Percentiles rank a stretch among this genome's conserved stretches.
Conservation (phyloP, 2,113 vertebrate genomes). For the Nesogale talazaci region DNA sequence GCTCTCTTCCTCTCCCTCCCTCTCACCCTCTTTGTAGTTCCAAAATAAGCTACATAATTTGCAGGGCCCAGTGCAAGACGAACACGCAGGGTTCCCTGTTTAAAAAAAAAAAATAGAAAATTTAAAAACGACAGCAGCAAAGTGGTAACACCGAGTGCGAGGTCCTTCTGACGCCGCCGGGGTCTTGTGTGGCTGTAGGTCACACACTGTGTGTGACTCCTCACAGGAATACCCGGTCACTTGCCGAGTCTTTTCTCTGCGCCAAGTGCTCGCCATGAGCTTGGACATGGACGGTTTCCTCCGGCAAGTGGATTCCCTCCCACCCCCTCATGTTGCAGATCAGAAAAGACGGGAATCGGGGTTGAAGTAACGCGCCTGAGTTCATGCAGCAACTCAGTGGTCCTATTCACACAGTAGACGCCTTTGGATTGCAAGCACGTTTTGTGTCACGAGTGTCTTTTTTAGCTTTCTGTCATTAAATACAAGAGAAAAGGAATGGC, state of each 20-base stretch:
- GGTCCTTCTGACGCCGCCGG: background rate
- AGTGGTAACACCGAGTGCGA: background rate
- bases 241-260: background rate
- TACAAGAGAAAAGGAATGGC: background rate
- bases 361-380: background rate
- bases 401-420: background rate
- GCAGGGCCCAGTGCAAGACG: background rate
- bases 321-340: background rate
- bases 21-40: background rate
- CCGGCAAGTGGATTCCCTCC: constrained; percentile 17
- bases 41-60: background rate
- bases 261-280: background rate
- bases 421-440: background rate
- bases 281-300: background rate
- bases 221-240: background rate
- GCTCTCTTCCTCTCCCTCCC: background rate
- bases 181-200: accelerated
- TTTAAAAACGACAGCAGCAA: background rate
- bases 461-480: constrained; percentile 14
- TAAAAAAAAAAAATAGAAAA: background rate
- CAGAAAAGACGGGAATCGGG: background rate
- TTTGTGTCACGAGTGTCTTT: background rate
- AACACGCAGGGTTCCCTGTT: background rate
- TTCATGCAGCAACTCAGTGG: background rate
- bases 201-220: background rate